These are phyloP conservation scores for Ips typographus DNA, from an alignment of 1,140 invertebrate genomes.

Conservation along the genomic window DNA sequence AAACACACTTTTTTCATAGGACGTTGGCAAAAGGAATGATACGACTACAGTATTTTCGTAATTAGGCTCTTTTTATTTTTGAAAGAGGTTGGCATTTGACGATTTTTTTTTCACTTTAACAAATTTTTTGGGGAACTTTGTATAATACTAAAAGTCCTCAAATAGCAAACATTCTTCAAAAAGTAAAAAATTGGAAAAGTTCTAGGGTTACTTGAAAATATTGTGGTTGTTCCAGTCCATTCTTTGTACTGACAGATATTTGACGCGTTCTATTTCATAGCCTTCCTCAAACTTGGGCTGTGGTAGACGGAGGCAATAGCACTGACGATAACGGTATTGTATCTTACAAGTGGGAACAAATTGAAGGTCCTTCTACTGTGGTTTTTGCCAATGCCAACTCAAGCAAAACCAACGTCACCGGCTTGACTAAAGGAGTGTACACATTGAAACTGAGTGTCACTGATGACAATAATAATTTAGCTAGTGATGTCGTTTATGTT, in stretches of 20 bases:
- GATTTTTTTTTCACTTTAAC: too few relatives aligned
- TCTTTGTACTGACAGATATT: background rate
- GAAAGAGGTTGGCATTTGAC: too few relatives aligned
- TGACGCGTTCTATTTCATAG: constrained; percentile 56
- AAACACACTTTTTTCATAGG: too few relatives aligned
- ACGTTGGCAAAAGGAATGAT: too few relatives aligned
- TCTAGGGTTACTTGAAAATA: too few relatives aligned
- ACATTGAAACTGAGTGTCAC: constrained; percentile 80
- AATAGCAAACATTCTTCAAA: too few relatives aligned
- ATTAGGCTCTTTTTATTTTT: too few relatives aligned
- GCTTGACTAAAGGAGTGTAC: constrained; percentile 82
- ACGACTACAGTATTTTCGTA: too few relatives aligned
- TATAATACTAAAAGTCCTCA: too few relatives aligned
- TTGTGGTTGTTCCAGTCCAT: too few relatives aligned
- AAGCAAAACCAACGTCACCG: constrained; percentile 71
- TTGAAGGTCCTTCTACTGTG: constrained; percentile 65
- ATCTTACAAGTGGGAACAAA: constrained; percentile 77
- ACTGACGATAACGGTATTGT: constrained; percentile 83
- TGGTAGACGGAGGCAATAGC: constrained; percentile 78
- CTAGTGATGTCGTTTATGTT: constrained; percentile 69
- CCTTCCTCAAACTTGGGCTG: constrained; percentile 75
- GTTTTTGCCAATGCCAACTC: constrained; percentile 52
- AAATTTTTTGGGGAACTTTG: too few relatives aligned
- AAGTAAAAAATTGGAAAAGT: too few relatives aligned
- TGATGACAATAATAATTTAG: constrained; percentile 81